Evolutionary conservation across 2,113 vertebrate genomes (phyloP), one percentile per base, ranked within the genome.

Genomic region (Passer montanus): DNA sequence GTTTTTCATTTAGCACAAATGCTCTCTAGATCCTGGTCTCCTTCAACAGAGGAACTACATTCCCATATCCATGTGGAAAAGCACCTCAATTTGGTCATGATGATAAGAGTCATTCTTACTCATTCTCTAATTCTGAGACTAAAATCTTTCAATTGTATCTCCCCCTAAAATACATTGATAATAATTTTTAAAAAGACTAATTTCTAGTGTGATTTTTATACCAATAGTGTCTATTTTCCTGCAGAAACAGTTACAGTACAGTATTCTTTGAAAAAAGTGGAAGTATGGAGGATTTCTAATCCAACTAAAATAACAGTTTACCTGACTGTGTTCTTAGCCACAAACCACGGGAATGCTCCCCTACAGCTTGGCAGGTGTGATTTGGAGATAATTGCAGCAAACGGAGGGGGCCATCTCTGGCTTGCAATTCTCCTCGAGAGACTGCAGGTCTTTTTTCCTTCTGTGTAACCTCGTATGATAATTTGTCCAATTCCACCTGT

Each of bases 291-390:
- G 24, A 35, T 58, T 95, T 95, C 47, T 74, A 62, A 87, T 80
- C 63, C 59, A 92, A 59, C 72, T 88, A 83, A 96, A 95, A 74
- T 60, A 93, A 62, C 74, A 91, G 59, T 81, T 91, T 81, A 77
- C 27, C 72, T 91, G 78, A 67, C 46, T 70, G 1, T 66, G 39
- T 63, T 91, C 87, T 85, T 63, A 80, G 70, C 33, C 72, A 86
- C 95, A 93, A 88, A 92, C 72, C 67, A 70, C 1, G 1, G 82
- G 92, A 93, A 94, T 74, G 39, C 82, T 88, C 90, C 94, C 93
- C 93, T 92, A 75, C 94, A 88, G 95, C 63, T 91, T 94, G 90
- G 75, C 95, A 96, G 96, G 94, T 97, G 95, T 80, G 93, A 95
- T 87, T 72, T 91, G 76, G 59, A 95, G 92, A 86, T 95, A 97